A percentile compares a stretch with the other conserved stretches of the same genome.
Conservation (phyloP, 2,797 vertebrate genomes). For the Scomberomorus guttatus region DNA sequence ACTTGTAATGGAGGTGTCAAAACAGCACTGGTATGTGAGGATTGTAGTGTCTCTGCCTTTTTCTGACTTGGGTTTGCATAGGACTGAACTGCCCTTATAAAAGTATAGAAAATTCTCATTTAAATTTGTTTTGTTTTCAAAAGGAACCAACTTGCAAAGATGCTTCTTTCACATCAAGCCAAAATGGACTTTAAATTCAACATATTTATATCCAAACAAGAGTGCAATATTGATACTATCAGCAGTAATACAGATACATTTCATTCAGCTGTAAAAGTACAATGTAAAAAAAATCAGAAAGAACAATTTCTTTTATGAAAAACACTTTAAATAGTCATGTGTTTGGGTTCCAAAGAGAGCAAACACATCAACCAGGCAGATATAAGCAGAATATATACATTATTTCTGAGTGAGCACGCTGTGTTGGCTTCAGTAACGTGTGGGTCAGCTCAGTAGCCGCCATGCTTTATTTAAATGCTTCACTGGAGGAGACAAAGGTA, state of each 20-base stretch:
- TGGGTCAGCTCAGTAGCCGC: constrained; percentile 49
- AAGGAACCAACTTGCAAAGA: background rate
- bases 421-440: constrained; percentile 31
- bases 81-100: constrained; percentile 4
- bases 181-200: background rate
- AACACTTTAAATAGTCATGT: background rate
- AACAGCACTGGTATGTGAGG: constrained; percentile 17
- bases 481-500: constrained; percentile 40
- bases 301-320: too few species aligned
- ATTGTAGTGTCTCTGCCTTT: constrained; percentile 8
- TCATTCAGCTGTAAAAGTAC: background rate
- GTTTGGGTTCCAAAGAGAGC: constrained; percentile 26
- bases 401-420: constrained; percentile 47
- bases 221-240: background rate
- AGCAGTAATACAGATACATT: background rate
- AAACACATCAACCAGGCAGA: background rate
- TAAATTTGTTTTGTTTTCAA: constrained; percentile 13
- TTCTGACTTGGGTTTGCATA: constrained; percentile 15
- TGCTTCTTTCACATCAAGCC: background rate
- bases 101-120: background rate
- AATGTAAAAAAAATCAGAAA: background rate
- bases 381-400: background rate
- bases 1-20: constrained; percentile 57
- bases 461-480: constrained; percentile 54
- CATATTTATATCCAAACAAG: background rate